A percentile compares a stretch with the other conserved stretches of the same genome.
Evolutionary conservation across 2,113 vertebrate genomes (phyloP).

Genomic region (Bambusicola thoracicus): DNA sequence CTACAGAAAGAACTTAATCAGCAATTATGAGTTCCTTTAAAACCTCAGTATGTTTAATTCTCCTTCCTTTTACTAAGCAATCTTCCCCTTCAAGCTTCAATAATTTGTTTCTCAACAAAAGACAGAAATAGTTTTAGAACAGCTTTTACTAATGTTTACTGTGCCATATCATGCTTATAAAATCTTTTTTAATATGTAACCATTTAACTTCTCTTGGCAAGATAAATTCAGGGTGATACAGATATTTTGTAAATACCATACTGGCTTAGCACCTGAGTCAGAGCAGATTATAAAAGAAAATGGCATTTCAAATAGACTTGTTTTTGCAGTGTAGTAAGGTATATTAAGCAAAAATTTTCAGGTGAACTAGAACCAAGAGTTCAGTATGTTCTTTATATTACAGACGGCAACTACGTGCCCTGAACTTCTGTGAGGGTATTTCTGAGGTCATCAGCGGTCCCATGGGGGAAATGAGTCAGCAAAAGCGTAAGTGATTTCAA

Average conservation of each 20-base stretch:
- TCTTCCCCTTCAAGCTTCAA: slow-evolving; percentile 53
- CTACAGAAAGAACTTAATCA: slow-evolving; percentile 53
- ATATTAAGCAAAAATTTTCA: background rate
- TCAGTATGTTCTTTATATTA: background rate
- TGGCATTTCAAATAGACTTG: background rate
- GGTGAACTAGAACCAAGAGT: background rate
- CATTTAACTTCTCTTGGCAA: slow-evolving; percentile 69
- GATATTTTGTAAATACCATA: slow-evolving; percentile 68
- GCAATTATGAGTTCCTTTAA: slow-evolving; percentile 62
- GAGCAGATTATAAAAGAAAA: slow-evolving; percentile 32
- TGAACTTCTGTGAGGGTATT: background rate
- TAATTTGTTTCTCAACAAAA: slow-evolving; percentile 52
- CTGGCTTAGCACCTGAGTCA: slow-evolving; percentile 24
- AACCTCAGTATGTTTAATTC: background rate
- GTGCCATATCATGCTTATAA: slow-evolving; percentile 62
- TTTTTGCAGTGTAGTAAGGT: background rate
- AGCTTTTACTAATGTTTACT: slow-evolving; percentile 46
- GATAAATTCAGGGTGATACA: slow-evolving; percentile 28
- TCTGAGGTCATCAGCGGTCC: slow-evolving; percentile 43
- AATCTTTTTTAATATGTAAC: slow-evolving; percentile 73
- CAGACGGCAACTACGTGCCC: slow-evolving; percentile 39
- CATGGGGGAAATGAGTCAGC: slow-evolving; percentile 44
- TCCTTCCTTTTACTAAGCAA: slow-evolving; percentile 24
- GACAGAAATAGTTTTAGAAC: slow-evolving; percentile 36
- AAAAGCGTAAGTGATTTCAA: slow-evolving; percentile 46